Conservation (phyloP, 2,888 invertebrate species). For the Cerastis rubricosa region DNA sequence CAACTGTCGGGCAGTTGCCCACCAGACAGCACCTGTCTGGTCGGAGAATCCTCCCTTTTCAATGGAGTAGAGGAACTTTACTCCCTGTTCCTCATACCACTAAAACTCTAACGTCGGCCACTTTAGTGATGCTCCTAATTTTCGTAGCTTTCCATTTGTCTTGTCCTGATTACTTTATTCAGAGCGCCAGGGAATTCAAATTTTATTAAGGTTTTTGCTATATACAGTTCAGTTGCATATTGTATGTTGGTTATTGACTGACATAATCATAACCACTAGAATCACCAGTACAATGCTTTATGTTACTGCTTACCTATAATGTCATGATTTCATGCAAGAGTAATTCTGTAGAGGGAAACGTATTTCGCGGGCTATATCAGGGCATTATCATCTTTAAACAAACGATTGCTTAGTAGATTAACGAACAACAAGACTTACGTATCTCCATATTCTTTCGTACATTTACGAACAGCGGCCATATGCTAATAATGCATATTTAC, state of each 20-base stretch:
- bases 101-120: too few species aligned
- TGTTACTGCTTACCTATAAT: background rate
- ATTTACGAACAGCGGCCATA: conserved; percentile 9
- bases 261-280: background rate
- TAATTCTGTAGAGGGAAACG: background rate
- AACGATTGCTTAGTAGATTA: background rate
- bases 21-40: too few species aligned
- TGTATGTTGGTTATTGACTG: background rate
- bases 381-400: background rate
- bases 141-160: too few species aligned
- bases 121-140: too few species aligned
- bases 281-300: background rate
- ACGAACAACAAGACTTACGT: background rate
- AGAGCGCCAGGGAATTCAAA: background rate
- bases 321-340: background rate
- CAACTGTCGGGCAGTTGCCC: too few species aligned
- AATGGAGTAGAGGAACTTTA: too few species aligned
- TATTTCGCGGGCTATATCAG: background rate
- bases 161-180: background rate
- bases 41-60: too few species aligned
- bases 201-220: background rate
- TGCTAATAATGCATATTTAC: conserved; percentile 49
- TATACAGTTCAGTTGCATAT: background rate
- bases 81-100: too few species aligned
- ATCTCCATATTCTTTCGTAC: background rate